phyloP scores from a whole-genome alignment of 2,113 vertebrate genomes.

The Syngnathoides biaculeatus region DNA sequence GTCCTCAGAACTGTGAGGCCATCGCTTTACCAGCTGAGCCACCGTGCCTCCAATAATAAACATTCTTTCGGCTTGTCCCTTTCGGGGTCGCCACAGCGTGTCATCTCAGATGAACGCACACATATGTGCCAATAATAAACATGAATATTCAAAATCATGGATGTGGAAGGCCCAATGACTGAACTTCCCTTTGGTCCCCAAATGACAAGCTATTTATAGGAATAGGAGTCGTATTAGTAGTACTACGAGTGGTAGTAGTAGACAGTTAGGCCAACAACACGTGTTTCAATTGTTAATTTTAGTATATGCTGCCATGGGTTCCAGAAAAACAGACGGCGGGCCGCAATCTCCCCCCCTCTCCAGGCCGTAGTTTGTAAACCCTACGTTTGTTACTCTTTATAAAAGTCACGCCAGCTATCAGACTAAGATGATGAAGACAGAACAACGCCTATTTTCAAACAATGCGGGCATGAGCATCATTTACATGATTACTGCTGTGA shows the following conservation, averaged over 20 bases:
- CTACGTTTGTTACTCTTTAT: background rate
- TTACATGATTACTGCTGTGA: constrained; percentile 66
- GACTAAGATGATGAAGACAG: background rate
- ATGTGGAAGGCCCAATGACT: too few relatives aligned
- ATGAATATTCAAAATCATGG: too few relatives aligned
- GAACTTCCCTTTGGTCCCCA: too few relatives aligned
- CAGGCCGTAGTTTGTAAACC: background rate
- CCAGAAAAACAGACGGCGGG: background rate
- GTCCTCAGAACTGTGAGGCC: too few relatives aligned
- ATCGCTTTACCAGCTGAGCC: too few relatives aligned
- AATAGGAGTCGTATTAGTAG: background rate
- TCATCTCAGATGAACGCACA: too few relatives aligned
- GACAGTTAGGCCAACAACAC: background rate
- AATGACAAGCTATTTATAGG: background rate
- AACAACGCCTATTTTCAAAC: constrained; percentile 43
- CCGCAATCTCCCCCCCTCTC: background rate
- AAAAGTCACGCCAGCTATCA: background rate
- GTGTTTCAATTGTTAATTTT: background rate
- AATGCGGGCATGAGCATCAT: constrained; percentile 53
- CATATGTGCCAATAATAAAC: too few relatives aligned
- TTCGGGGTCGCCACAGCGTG: too few relatives aligned
- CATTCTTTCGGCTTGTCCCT: too few relatives aligned
- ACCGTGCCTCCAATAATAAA: too few relatives aligned
- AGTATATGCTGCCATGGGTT: background rate
- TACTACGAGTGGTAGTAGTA: background rate